These are phyloP conservation scores for Athripsodes cinereus DNA, from an alignment of 2,888 invertebrate species.

Conservation along the genomic window DNA sequence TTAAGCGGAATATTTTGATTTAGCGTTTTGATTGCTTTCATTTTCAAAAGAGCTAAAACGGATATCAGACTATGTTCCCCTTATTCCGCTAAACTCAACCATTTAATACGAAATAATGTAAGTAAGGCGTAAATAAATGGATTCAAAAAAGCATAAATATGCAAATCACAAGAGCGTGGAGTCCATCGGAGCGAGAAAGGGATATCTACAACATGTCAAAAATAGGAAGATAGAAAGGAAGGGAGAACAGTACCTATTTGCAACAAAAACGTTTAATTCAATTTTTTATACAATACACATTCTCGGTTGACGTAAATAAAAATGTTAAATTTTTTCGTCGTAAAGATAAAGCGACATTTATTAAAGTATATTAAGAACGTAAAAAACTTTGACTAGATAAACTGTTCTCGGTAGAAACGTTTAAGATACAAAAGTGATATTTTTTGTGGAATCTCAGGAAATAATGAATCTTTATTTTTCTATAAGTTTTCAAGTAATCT, in stretches of 20 bases:
- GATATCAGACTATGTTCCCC: constrained; percentile 7
- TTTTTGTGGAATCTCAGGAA: too few species aligned
- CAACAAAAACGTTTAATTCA: neutral
- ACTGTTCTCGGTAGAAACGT: too few species aligned
- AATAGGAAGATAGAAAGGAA: neutral
- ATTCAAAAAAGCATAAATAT: constrained; percentile 27
- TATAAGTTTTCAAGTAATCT: too few species aligned
- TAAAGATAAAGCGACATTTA: too few species aligned
- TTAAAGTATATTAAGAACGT: too few species aligned
- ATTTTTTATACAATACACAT: too few species aligned
- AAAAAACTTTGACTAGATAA: too few species aligned
- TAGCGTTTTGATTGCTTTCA: neutral
- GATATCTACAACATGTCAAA: constrained; percentile 17
- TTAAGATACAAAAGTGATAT: too few species aligned
- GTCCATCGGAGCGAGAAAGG: constrained; percentile 15
- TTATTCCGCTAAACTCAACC: constrained; percentile 13
- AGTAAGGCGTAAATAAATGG: constrained; percentile 22
- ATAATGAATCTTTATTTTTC: too few species aligned
- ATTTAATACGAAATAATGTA: constrained; percentile 25
- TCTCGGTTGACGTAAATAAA: neutral
- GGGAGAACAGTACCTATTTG: neutral
- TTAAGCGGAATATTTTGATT: too few species aligned
- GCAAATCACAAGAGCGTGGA: constrained; percentile 21
- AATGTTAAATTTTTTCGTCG: too few species aligned
- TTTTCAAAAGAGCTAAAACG: neutral